Base-by-base conservation (phyloP, 1,140 invertebrate species). In the Stenopsyche tienmushanensis region DNA sequence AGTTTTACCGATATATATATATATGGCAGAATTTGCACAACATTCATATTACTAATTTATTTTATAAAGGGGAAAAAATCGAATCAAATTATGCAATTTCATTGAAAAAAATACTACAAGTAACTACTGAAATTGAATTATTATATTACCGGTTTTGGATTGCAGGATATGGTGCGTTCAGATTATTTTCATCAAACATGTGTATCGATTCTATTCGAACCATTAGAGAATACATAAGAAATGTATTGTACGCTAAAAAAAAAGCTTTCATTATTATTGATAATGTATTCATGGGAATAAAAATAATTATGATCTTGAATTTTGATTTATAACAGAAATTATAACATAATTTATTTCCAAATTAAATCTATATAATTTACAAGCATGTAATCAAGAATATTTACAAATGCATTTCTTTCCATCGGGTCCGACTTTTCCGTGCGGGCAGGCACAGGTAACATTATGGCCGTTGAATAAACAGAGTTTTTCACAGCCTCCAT, bases 401-500 rank as follows among this genome's bases (percentile, higher is more conserved):
- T 72, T 72, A 85, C 85, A 79, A 76, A 83, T 78, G 74, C 90
- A 93, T 47, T 77, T 77, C 64, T 82, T 78, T 0, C 83, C 83
- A 78, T 92, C 84, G 1, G 77, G 45, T 1, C 84, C 79, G 7
- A 91, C 76, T 55, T 83, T 82, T 18, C 90, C 90, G 78, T 92
- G 89, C 25, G 89, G 85, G 74, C 91, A 93, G 24, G 83, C 86
- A 77, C 91, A 93, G 21, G 85, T 79, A 25, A 84, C 80, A 44
- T 80, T 77, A 15, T 78, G 81, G 2, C 91, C 91, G 72, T 87
- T 85, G 75, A 83, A 93, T 9, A 95, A 80, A 75, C 93, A 96
- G 18, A 96, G 78, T 67, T 91, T 87, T 57, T 81, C 79, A 79
- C 93, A 96, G 1, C 86, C 88, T 5, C 90, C 92, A 78, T 93